Evolutionary conservation across 2,888 invertebrate genomes (phyloP), one percentile per base, ranked within the genome.

Genomic region (Cylindroiulus punctatus): DNA sequence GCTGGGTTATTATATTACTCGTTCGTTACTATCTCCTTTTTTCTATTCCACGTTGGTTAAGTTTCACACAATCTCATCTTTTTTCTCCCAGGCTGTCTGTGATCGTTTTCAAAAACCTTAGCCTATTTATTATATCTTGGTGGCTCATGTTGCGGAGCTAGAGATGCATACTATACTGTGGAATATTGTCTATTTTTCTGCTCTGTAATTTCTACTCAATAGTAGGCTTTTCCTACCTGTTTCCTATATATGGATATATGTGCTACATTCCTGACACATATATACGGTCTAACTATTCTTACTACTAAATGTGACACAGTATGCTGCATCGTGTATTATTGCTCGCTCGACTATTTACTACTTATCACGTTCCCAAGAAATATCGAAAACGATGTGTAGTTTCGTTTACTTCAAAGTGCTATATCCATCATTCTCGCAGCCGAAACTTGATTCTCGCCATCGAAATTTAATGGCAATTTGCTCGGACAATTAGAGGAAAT

Each of bases 31-130:
- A 83, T 44, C 83, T 44, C 76, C 76, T 76, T 76, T 76, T 83
- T 83, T 83, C 44, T 40, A 83, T 42, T 40, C 42, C 44, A 44
- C 32, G 83, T 42, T 83, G 83, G 83, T 83, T 83, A 83, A 83
- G 83, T 83, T 83, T 83, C 83, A 83, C 83, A 83, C 76, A 40
- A 22, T 83, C 42, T 83, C 83, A 40, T 83, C 22, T 83, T 83
- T 19, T 83, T 83, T 42, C 40, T 42, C 83, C 44, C 83, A 83
- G 83, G 83, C 44, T 83, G 83, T 83, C 83, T 83, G 83, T 83
- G 83, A 83, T 83, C 83, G 76, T 76, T 76, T 76, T 76, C 76
- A 76, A 76, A 76, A 76, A 76, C 76, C 76, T 76, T 76, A 76
- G 76, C 76, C 76, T 76, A 76, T 76, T 76, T 76, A 76, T 76